A percentile compares a stretch with the other conserved stretches of the same genome.
Evolutionary conservation across 2,888 invertebrate species (phyloP).

Genomic region (Leptura quadrifasciata): DNA sequence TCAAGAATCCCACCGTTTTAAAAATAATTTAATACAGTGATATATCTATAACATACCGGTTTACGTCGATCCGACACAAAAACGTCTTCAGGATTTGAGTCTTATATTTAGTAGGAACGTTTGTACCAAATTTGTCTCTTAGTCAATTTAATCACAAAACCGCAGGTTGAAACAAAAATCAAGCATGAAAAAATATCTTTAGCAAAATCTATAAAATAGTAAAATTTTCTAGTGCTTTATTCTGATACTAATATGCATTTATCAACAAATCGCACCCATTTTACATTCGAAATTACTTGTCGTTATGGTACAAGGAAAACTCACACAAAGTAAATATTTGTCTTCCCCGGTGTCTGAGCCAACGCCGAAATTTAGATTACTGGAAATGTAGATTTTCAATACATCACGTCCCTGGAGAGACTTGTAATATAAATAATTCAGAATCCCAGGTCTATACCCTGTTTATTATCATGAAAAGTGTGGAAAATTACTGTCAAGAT

Average conservation of each 20-base stretch:
- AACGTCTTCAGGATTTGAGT: no score
- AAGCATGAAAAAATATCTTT: no score
- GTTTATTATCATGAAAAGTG: conserved; percentile 34
- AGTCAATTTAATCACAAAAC: no score
- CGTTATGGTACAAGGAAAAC: not conserved
- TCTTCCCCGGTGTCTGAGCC: conserved; percentile 20
- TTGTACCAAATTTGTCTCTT: no score
- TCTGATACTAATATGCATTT: not conserved
- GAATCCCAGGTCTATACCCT: conserved; percentile 4
- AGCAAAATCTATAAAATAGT: no score
- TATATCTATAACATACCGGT: no score
- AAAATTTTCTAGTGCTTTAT: not conserved
- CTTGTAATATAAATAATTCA: conserved; percentile 34
- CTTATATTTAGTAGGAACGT: no score
- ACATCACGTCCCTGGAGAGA: conserved; percentile 23
- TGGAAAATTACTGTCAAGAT: conserved; percentile 19
- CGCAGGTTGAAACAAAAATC: no score
- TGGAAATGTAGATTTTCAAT: conserved; percentile 31
- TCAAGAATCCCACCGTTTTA: no score
- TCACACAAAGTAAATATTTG: conserved; percentile 27
- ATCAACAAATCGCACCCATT: conserved; percentile 4
- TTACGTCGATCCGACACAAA: no score
- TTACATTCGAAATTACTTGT: not conserved
- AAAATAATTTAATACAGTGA: no score
- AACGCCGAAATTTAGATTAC: conserved; percentile 22